Evolutionary conservation across 2,113 vertebrate genomes (phyloP).

Genomic region (Clinocottus analis): DNA sequence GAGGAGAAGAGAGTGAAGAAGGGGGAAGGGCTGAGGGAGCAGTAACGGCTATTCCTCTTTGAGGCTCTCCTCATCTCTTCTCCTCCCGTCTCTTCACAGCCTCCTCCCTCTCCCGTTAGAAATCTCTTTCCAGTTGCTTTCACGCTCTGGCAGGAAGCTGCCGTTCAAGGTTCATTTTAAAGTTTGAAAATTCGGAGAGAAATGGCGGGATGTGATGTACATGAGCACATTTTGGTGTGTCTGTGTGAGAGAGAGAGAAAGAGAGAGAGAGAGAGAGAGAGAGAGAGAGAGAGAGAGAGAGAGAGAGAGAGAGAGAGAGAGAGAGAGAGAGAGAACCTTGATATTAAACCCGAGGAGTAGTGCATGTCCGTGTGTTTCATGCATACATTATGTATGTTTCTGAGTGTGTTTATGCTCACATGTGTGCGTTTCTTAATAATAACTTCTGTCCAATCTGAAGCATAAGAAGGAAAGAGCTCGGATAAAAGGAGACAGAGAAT

Average conservation of each 20-base stretch:
- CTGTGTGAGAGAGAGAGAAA: slow-evolving; percentile 1
- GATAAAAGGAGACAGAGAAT: background rate
- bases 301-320: background rate
- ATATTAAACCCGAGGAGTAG: slow-evolving; percentile 48
- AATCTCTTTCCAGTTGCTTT: slow-evolving; percentile 57
- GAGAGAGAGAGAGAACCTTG: background rate
- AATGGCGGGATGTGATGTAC: slow-evolving; percentile 35
- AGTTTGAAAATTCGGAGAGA: slow-evolving; percentile 67
- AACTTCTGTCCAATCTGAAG: background rate
- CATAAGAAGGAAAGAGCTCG: background rate
- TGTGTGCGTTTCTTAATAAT: background rate
- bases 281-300: background rate
- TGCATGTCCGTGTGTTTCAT: slow-evolving; percentile 1
- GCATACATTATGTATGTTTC: slow-evolving; percentile 9
- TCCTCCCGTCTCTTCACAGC: slow-evolving; percentile 36
- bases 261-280: slow-evolving; percentile 4
- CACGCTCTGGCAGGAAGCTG: slow-evolving; percentile 66
- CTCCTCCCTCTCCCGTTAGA: slow-evolving; percentile 55
- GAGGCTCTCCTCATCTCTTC: slow-evolving; percentile 61
- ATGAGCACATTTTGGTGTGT: slow-evolving; percentile 18
- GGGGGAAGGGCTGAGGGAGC: slow-evolving; percentile 40
- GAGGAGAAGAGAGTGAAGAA: slow-evolving; percentile 33
- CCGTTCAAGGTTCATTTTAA: too few species aligned
- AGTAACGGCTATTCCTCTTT: slow-evolving; percentile 41
- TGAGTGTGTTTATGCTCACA: background rate